A percentile compares a stretch with the other conserved stretches of the same genome.
These are phyloP conservation scores for Galago senegalensis DNA, from an alignment of 2,797 vertebrate genomes.

Conservation along the genomic window DNA sequence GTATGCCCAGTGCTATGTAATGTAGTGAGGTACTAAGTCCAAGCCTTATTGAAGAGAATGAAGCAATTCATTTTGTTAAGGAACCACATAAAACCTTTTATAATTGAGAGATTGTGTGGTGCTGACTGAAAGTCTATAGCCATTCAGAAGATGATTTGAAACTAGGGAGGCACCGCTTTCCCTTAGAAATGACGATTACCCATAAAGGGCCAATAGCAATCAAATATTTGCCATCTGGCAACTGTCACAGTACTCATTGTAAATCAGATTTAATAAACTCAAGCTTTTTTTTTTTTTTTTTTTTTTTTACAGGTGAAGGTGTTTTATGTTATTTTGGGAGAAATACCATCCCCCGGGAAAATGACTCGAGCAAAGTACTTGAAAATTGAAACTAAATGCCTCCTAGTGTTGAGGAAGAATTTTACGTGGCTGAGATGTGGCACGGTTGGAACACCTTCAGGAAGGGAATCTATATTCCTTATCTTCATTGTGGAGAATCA, in stretches of 20 bases:
- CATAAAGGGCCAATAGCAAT: slow-evolving; percentile 55
- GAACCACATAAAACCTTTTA: slow-evolving; percentile 27
- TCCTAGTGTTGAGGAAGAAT: slow-evolving; percentile 28
- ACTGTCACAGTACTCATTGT: slow-evolving; percentile 71
- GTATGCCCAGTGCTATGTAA: background rate
- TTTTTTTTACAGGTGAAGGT: slow-evolving; percentile 65
- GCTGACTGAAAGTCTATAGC: slow-evolving; percentile 45
- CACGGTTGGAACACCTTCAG: background rate
- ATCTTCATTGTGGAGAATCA: slow-evolving; percentile 31
- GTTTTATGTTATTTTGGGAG: slow-evolving; percentile 68
- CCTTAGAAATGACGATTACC: slow-evolving; percentile 69
- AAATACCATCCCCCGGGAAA: slow-evolving; percentile 66
- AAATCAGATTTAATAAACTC: slow-evolving; percentile 79
- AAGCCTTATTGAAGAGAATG: slow-evolving; percentile 47
- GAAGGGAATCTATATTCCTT: slow-evolving; percentile 12
- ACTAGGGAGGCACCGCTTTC: slow-evolving; percentile 38
- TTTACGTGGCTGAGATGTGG: background rate
- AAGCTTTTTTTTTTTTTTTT: slow-evolving; percentile 26
- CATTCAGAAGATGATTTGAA: slow-evolving; percentile 70
- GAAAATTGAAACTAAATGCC: slow-evolving; percentile 65
- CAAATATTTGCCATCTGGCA: slow-evolving; percentile 75
- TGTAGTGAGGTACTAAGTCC: background rate
- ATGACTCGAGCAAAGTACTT: slow-evolving; percentile 56
- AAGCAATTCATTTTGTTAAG: slow-evolving; percentile 50
- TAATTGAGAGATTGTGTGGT: slow-evolving; percentile 64